Base-by-base conservation (phyloP, 2,888 invertebrate species). In the Hypena proboscidalis region DNA sequence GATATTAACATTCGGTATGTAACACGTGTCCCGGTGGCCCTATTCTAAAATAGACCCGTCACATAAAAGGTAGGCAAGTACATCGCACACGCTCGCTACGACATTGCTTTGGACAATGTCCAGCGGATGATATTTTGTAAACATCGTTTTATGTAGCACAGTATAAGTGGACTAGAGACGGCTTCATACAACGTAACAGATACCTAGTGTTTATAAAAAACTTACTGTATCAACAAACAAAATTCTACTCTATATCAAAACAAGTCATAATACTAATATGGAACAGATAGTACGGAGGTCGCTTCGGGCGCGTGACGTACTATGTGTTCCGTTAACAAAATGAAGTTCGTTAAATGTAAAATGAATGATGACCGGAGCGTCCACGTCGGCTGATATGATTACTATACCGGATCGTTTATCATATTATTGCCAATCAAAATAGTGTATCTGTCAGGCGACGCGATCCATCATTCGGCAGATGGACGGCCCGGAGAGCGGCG, bases 361-460 rank as follows among this genome's bases (percentile, higher is more conserved):
- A 82, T 85, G 85, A 86, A 80, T 78, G 80, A 87, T 85, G 83
- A 76, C 74, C 81, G 79, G 75, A 70, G 72, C 70, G 77, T 77
- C 77, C 71, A 77, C 77, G 74, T 77, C 77, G 81, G 79, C 80
- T 82, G 83, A 85, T 85, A 77, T 82, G 81, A 84, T 82, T 80
- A 85, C 85, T 83, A 78, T 74, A 76, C 74, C 76, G 83, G 83
- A 83, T 88, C 85, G 78, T 86, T 85, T 81, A 86, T 89, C 84
- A 86, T 85, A 89, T 83, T 89, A 87, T 87, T 88, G 90, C 90
- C 90, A 90, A 90, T 90, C 90, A 90, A 90, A 90, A 90, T 90
- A 90, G 90, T 90, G 90, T 90, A 83, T 90, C 90, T 87, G 87
- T 85, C 83, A 82, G 85, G 83, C 81, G 74, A 72, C 75, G 81